These are phyloP conservation scores for Callyntrura sp. DNA, from an alignment of 2,888 invertebrate species.

Conservation along the genomic window DNA sequence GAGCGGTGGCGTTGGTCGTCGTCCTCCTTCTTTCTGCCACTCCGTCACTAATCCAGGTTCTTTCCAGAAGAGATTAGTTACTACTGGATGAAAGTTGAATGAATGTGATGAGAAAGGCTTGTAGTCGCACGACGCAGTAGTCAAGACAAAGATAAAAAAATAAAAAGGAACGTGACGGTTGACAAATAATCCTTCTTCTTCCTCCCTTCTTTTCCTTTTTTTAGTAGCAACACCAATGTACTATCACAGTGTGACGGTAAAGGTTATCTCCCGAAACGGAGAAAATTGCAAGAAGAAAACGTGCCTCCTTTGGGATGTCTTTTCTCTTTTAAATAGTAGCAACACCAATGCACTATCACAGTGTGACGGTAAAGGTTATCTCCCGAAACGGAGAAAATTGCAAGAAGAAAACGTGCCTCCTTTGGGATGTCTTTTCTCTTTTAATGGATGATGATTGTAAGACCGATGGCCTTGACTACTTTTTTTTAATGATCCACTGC, in stretches of 20 bases:
- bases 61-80: constrained; percentile 1
- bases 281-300: constrained; percentile 6
- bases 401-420: background rate
- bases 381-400: background rate
- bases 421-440: background rate
- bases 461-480: constrained; percentile 16
- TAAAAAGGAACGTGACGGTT: constrained; percentile 40
- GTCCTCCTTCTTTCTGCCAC: background rate
- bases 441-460: constrained; percentile 31
- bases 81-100: background rate
- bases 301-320: background rate
- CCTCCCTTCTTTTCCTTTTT: background rate
- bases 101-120: background rate
- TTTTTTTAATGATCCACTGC: no score
- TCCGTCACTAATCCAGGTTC: background rate
- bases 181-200: constrained; percentile 42
- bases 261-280: background rate
- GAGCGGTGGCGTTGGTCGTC: background rate
- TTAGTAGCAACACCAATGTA: constrained; percentile 14
- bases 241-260: background rate
- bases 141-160: background rate
- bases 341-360: background rate
- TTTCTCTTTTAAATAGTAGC: background rate
- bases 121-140: background rate
- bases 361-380: background rate